Base-by-base conservation (phyloP, 2,888 invertebrate species). In the Cheilosia urbana region DNA sequence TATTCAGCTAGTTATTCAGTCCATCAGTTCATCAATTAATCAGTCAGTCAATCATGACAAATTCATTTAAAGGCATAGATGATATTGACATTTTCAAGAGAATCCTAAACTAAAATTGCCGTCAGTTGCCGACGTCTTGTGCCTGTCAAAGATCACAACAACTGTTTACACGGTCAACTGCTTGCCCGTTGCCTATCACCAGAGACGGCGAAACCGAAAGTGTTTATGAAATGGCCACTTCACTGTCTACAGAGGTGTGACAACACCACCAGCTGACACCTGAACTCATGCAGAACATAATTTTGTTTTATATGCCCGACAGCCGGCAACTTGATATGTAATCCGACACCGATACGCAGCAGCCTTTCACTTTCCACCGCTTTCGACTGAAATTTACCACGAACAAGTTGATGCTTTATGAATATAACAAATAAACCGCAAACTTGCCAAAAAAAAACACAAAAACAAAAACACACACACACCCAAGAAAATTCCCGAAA, bases 301-400 rank as follows among this genome's bases (percentile, higher is more conserved):
- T 65, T 66, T 62, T 49, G 42, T 72, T 72, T 68, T 37, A 2
- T 13, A 37, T 13, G 72, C 19, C 47, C 78, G 72, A 37, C 37
- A 37, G 37, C 37, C 82, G 66, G 53, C 49, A 72, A 66, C 78
- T 57, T 53, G 62, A 78, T 63, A 83, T 57, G 79, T 75, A 79
- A 84, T 63, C 57, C 55, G 68, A 66, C 19, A 53, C 58, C 24
- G n/a, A 57, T 21, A 60, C 24, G 55, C 37, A 2, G 4, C 21
- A 49, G 69, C 83, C 83, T 84, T 84, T 84, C 83, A 84, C 83
- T 84, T 84, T 84, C 58, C 63, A 58, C 63, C 47, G 79, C 83
- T 84, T 84, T 75, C 73, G 60, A 83, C 53, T 40, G 6, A 27
- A 66, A 47, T 27, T 24, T 42, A 68, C 75, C 62, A 68, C 75